Evolutionary conservation across 2,113 vertebrate species (phyloP).

Genomic region (Ammodramus savannarum): DNA sequence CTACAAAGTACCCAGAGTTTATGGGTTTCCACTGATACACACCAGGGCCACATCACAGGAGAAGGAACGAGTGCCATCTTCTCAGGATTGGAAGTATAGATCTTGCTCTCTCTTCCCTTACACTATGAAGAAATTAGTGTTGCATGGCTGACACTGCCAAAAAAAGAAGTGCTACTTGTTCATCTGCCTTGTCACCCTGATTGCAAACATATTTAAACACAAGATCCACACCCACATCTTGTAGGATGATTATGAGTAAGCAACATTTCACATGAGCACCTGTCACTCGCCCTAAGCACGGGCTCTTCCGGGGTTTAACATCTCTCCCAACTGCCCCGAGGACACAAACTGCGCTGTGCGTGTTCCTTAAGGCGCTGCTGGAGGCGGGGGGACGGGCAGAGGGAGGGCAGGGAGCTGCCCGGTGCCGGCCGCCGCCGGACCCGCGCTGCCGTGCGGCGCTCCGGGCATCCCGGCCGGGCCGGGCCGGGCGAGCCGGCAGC

Average conservation of each 20-base stretch:
- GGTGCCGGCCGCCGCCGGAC: not conserved
- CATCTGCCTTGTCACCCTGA: not conserved
- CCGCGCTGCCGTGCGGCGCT: not conserved
- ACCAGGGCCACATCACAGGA: not conserved
- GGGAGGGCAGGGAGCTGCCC: not conserved
- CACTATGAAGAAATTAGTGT: not conserved
- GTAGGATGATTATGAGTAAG: not conserved
- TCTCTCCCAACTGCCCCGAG: not conserved
- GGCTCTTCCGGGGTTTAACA: not conserved
- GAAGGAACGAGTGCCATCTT: not conserved
- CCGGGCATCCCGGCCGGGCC: not conserved
- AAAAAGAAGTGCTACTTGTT: not conserved
- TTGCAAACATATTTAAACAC: not conserved
- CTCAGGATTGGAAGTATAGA: rapidly evolving
- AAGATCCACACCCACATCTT: not conserved
- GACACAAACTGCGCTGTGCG: not conserved
- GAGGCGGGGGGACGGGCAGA: not conserved
- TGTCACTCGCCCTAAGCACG: not conserved
- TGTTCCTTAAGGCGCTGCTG: rapidly evolving
- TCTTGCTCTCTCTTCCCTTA: not conserved
- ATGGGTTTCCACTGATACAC: rapidly evolving
- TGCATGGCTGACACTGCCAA: not conserved
- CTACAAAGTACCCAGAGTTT: not conserved
- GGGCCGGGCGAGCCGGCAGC: not conserved
- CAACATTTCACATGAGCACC: not conserved